phyloP scores from a whole-genome alignment of 2,113 vertebrate genomes.

The Hiodon tergisus region DNA sequence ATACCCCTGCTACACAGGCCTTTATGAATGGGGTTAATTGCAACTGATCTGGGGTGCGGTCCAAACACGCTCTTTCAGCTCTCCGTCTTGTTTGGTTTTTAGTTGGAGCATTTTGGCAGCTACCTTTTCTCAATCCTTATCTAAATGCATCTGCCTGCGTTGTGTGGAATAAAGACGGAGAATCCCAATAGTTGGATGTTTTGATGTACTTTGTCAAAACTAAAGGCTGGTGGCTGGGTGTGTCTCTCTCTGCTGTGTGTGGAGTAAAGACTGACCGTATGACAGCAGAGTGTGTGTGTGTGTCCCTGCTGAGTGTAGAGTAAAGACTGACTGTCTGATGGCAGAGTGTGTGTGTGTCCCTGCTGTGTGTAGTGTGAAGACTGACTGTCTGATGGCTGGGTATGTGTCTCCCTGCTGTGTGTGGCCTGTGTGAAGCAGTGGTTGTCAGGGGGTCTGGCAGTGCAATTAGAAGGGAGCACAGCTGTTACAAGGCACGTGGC shows the following conservation, averaged over 20 bases:
- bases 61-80: background rate
- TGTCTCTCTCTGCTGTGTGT: background rate
- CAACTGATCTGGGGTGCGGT: no score
- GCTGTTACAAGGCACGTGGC: conserved; percentile 36
- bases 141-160: background rate
- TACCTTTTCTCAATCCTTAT: background rate
- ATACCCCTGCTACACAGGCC: conserved; percentile 32
- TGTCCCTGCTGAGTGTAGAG: background rate
- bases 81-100: background rate
- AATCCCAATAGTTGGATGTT: no score
- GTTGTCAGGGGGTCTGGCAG: conserved; percentile 32
- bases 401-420: conserved; percentile 31
- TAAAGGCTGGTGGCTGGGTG: background rate
- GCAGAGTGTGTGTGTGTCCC: background rate
- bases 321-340: background rate
- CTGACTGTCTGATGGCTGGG: background rate
- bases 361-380: background rate
- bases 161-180: no score
- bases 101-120: conserved; percentile 1
- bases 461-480: conserved; percentile 53
- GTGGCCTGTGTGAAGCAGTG: conserved; percentile 42
- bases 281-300: background rate
- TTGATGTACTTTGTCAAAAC: no score
- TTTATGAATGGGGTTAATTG: background rate
- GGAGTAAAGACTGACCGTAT: background rate